Evolutionary conservation across 2,888 invertebrate genomes (phyloP).

Genomic region (Acleris cristana): DNA sequence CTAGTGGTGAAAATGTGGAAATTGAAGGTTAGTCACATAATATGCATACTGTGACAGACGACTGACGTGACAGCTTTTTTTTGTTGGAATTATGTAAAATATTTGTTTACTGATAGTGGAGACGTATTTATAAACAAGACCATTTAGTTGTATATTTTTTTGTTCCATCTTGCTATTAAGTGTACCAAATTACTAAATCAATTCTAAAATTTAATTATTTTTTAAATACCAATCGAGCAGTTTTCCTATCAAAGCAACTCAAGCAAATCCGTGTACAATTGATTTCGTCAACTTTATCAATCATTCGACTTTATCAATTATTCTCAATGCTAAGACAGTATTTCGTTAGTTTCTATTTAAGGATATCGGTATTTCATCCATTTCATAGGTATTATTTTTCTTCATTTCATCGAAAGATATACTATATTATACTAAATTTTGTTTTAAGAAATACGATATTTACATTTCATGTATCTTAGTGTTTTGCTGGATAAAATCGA

Average conservation of each 20-base stretch:
- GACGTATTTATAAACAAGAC: background rate
- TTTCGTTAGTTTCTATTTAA: slow-evolving; percentile 8
- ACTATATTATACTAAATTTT: too few relatives aligned
- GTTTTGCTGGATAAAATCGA: too few relatives aligned
- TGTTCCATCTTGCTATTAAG: background rate
- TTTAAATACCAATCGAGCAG: background rate
- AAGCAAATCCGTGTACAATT: slow-evolving; percentile 4
- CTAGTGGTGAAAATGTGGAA: slow-evolving; percentile 75
- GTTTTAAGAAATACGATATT: too few relatives aligned
- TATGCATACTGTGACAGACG: slow-evolving; percentile 10
- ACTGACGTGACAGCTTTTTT: background rate
- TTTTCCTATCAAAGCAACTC: slow-evolving; percentile 4
- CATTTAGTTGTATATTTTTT: too few relatives aligned
- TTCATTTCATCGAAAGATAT: too few relatives aligned
- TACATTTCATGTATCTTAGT: too few relatives aligned
- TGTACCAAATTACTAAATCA: background rate
- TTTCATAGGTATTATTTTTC: too few relatives aligned
- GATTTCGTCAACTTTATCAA: slow-evolving; percentile 7
- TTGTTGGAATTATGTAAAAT: too few relatives aligned
- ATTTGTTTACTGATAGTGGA: background rate
- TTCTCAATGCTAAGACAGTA: slow-evolving; percentile 11
- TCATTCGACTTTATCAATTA: slow-evolving; percentile 15
- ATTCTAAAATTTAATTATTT: background rate
- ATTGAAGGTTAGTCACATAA: slow-evolving; percentile 71
- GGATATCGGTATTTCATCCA: too few relatives aligned